These are phyloP conservation scores for Vicugna pacos DNA, from an alignment of 2,113 vertebrate genomes.

Conservation along the genomic window DNA sequence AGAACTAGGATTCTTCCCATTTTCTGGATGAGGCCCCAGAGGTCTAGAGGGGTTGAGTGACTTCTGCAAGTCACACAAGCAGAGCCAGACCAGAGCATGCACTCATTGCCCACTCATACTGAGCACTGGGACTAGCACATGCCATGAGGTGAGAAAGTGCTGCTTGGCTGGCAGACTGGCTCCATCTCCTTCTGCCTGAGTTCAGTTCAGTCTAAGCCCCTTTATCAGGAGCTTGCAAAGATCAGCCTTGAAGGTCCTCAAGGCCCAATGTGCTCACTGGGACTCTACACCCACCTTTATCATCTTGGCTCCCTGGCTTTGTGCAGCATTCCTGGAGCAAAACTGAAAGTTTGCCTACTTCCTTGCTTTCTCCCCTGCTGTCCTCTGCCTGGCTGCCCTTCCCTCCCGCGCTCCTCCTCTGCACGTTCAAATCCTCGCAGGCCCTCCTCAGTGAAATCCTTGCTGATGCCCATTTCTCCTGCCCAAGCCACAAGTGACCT, in stretches of 20 bases:
- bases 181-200: background rate
- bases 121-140: background rate
- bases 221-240: background rate
- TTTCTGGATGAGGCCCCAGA: conserved; percentile 1
- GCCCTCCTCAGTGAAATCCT: background rate
- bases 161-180: background rate
- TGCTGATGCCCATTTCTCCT: background rate
- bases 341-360: background rate
- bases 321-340: background rate
- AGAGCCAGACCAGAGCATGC: background rate
- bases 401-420: background rate
- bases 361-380: background rate
- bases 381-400: background rate
- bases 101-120: background rate
- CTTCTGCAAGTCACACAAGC: background rate
- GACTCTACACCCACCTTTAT: background rate
- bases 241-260: background rate
- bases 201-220: background rate
- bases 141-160: background rate
- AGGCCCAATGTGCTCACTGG: background rate
- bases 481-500: background rate
- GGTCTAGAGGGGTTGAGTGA: background rate
- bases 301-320: background rate
- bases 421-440: background rate
- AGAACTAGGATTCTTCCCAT: background rate